Conservation (phyloP, 2,113 vertebrate genomes). For the Gallinago jamesoni region DNA sequence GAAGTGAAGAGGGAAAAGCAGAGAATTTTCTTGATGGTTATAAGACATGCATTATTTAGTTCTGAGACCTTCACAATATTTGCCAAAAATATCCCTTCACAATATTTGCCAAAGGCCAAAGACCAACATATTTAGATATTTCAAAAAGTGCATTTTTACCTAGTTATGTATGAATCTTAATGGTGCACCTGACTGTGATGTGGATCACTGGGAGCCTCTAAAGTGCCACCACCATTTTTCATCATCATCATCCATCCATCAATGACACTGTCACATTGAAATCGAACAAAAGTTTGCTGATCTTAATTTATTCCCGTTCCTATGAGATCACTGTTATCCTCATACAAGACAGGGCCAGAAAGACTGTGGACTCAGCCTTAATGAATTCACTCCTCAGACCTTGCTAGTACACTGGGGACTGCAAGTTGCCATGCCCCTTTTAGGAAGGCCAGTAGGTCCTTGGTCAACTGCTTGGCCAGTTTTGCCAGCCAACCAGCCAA, state of each 20-base stretch:
- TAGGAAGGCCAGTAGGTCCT: background rate
- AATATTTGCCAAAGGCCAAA: constrained; percentile 33
- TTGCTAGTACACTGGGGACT: background rate
- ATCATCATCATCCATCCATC: background rate
- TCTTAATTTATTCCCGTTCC: background rate
- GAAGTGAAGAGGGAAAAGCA: constrained; percentile 49
- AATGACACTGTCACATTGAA: background rate
- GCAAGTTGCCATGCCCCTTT: background rate
- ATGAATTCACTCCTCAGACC: background rate
- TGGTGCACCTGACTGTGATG: background rate
- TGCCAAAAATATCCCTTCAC: constrained; percentile 3
- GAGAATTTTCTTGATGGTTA: constrained; percentile 52
- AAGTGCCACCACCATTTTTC: background rate
- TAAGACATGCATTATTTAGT: constrained; percentile 48
- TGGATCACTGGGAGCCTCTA: background rate
- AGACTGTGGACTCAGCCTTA: background rate
- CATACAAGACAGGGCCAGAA: background rate
- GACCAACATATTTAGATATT: background rate
- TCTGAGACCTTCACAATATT: constrained; percentile 27
- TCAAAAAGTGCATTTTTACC: background rate
- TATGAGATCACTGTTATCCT: background rate
- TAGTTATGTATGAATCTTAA: background rate
- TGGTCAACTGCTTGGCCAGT: background rate
- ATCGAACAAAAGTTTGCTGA: background rate
- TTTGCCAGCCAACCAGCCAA: background rate